Evolutionary conservation across 2,113 vertebrate genomes (phyloP).

Genomic region (Pachypanchax playfairii): DNA sequence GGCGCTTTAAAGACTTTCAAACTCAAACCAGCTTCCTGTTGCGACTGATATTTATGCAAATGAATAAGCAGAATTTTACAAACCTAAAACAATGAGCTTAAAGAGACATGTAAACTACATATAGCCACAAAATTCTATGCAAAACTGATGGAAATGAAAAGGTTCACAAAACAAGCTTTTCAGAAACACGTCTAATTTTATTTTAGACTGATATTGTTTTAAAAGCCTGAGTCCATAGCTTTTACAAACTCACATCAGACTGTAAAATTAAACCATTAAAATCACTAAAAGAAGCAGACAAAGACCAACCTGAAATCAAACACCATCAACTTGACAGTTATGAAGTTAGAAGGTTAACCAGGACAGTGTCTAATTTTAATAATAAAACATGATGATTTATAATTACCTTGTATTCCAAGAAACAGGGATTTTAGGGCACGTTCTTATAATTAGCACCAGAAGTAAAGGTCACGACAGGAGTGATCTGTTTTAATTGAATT

Average conservation of each 20-base stretch:
- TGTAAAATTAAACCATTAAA: too few species aligned
- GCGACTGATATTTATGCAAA: too few species aligned
- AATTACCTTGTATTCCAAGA: slow-evolving; percentile 5
- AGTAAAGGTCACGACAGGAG: slow-evolving; percentile 32
- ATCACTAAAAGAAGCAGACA: not conserved
- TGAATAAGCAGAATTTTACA: not conserved
- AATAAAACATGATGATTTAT: slow-evolving; percentile 5
- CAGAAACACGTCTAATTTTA: too few species aligned
- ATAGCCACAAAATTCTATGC: too few species aligned
- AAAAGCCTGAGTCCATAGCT: too few species aligned
- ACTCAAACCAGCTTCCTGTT: not conserved
- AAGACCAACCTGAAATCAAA: not conserved
- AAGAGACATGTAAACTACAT: too few species aligned
- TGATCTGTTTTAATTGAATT: slow-evolving; percentile 37
- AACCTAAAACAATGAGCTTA: not conserved
- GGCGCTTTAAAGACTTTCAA: not conserved
- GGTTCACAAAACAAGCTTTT: too few species aligned
- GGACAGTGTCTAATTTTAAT: slow-evolving; percentile 16
- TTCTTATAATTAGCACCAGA: slow-evolving; percentile 33
- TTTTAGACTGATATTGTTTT: too few species aligned
- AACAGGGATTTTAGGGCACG: slow-evolving; percentile 27
- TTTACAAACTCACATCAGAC: too few species aligned
- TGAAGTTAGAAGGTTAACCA: slow-evolving; percentile 20
- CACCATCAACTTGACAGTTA: not conserved
- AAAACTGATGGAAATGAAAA: too few species aligned